Evolutionary conservation across 2,797 vertebrate genomes (phyloP), one percentile per base, ranked within the genome.

Genomic region (Scleropages formosus): DNA sequence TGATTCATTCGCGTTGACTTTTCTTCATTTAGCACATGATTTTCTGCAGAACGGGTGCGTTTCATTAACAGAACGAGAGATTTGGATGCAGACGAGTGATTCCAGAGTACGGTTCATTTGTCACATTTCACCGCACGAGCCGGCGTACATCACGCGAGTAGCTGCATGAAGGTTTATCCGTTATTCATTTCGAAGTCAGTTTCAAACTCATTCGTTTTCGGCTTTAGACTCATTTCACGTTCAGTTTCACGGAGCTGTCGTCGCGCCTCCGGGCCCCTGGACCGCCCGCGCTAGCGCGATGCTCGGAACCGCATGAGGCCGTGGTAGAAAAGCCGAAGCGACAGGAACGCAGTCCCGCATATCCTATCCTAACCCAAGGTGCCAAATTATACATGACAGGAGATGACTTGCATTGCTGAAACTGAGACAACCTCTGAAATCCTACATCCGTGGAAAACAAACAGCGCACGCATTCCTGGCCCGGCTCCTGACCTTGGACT

Each of bases 381-480:
- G 47, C 13, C 4, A 24, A 53, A 53, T 69, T 53, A 51, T 47
- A 51, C 20, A 18, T 27, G 47, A 53, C 67, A 69, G 67, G 69
- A 51, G 20, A 24, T 18, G 11, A 47, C 67, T 24, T 69, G 67
- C 46, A 18, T 69, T 69, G 51, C 67, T 51, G 46, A 69, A 46
- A 51, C 24, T 6, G 26, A 22, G 67, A 53, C 67, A 53, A 15
- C 22, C 22, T 22, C 22, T 53, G 47, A 51, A 26, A 27, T 27
- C 67, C 51, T 16, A 51, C 67, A 69, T 51, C 7, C 16, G 9
- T 69, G 49, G 47, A 27, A 27, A 69, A 18, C 46, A 24, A 49
- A 20, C 1, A 12, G 46, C 47, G 8, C 69, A 51, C 26, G 20
- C 47, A 44, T 47, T 53, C 46, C 24, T 47, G 20, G 67, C 47